A percentile compares a stretch with the other conserved stretches of the same genome.
Conservation (phyloP, 2,113 vertebrate species). For the Ciconia maguari region DNA sequence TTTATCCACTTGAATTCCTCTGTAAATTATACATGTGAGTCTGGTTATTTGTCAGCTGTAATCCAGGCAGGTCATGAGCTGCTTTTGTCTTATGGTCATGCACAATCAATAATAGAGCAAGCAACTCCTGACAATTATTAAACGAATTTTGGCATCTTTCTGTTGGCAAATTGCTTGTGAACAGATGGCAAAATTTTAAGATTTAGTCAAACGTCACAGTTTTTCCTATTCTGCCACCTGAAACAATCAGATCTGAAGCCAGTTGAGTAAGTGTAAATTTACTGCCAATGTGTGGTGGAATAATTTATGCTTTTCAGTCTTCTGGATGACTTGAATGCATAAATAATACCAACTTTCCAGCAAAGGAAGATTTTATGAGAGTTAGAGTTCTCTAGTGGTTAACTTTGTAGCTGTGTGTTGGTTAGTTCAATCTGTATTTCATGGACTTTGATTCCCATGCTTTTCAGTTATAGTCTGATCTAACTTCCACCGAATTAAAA, state of each 20-base stretch:
- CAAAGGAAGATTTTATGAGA: background rate
- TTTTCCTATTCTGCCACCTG: slow-evolving; percentile 13
- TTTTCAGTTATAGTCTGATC: background rate
- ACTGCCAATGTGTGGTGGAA: background rate
- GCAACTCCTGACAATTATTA: background rate
- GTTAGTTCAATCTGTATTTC: background rate
- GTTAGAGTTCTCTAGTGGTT: background rate
- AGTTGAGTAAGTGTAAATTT: background rate
- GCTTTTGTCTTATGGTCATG: background rate
- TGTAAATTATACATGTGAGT: background rate
- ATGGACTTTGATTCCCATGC: background rate
- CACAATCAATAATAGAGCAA: background rate
- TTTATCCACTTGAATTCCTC: background rate
- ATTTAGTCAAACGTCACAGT: slow-evolving; percentile 15
- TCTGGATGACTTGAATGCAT: background rate
- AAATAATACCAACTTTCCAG: background rate
- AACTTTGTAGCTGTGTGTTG: background rate
- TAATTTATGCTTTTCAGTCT: background rate
- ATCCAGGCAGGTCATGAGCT: background rate
- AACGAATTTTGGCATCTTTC: background rate
- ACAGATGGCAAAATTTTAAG: slow-evolving; percentile 29
- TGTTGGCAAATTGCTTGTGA: slow-evolving; percentile 11
- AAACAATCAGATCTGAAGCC: slow-evolving; percentile 22
- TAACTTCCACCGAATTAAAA: background rate
- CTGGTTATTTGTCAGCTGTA: background rate